Conservation (phyloP, 1,140 invertebrate species). For the Procambarus clarkii region DNA sequence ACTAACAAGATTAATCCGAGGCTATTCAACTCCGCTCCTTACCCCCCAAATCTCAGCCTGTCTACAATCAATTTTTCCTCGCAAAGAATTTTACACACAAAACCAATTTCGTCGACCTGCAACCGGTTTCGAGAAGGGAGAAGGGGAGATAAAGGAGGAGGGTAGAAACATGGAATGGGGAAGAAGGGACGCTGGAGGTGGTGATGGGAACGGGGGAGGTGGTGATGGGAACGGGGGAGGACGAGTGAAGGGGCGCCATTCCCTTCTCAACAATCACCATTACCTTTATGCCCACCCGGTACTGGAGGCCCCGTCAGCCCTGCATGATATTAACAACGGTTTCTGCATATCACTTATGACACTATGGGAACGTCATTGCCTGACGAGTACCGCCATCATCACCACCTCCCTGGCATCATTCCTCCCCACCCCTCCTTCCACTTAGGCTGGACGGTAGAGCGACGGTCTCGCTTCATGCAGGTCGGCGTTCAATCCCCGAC, state of each 20-base stretch:
- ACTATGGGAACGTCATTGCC: no score
- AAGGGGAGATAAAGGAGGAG: no score
- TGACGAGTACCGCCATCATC: no score
- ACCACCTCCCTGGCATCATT: no score
- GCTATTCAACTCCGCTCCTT: neutral
- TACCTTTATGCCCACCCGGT: neutral
- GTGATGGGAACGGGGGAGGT: no score
- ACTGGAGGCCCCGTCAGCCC: neutral
- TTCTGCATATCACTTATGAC: no score
- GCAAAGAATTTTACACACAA: neutral
- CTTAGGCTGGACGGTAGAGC: no score
- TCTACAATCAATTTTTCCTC: neutral
- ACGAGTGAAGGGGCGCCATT: neutral
- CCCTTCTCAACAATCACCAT: neutral
- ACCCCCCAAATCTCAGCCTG: neutral
- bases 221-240: no score
- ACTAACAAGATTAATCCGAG: slow-evolving; percentile 7
- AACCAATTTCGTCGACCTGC: neutral
- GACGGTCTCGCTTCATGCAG: no score
- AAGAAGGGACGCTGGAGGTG: neutral
- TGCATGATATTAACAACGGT: neutral
- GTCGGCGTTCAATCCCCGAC: no score
- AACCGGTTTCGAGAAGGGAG: neutral
- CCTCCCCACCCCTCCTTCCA: no score
- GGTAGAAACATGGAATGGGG: no score